These are phyloP conservation scores for Lysandra coridon DNA, from an alignment of 2,888 invertebrate genomes.

Conservation along the genomic window DNA sequence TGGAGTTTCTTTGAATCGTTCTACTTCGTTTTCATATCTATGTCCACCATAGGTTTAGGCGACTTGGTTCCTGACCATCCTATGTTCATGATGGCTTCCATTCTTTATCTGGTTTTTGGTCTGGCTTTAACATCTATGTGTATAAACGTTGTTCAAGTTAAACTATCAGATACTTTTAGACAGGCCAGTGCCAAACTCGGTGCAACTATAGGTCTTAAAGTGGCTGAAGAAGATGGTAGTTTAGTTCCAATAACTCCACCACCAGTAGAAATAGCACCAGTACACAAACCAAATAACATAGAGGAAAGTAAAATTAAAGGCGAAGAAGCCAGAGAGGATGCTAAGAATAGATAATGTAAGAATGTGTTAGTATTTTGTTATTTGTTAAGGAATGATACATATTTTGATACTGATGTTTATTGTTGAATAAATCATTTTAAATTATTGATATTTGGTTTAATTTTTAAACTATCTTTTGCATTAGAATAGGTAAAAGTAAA, in stretches of 20 bases:
- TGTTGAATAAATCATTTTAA: constrained; percentile 15
- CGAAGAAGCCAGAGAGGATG: constrained; percentile 48
- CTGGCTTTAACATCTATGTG: constrained; percentile 98
- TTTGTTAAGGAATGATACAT: constrained; percentile 22
- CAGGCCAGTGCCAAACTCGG: constrained; percentile 92
- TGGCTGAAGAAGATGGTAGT: constrained; percentile 85
- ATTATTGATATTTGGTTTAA: too few relatives aligned
- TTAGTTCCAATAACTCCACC: constrained; percentile 70
- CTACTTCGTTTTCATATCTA: constrained; percentile 98
- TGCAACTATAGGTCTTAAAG: constrained; percentile 89
- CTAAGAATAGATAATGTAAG: constrained; percentile 57
- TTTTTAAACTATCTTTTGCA: not conserved
- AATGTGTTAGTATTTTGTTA: not conserved
- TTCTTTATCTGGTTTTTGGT: constrained; percentile 96
- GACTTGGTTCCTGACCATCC: constrained; percentile 95
- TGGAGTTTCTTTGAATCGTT: constrained; percentile 97
- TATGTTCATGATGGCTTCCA: constrained; percentile 93
- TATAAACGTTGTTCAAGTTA: constrained; percentile 96
- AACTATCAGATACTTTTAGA: constrained; percentile 89
- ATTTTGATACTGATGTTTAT: constrained; percentile 37
- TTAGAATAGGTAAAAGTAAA: not conserved
- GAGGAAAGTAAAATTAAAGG: constrained; percentile 54
- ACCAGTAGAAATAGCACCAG: constrained; percentile 64
- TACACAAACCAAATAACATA: constrained; percentile 61
- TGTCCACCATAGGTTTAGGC: constrained; percentile 98